Evolutionary conservation across 2,113 vertebrate genomes (phyloP), one percentile per base, ranked within the genome.

Genomic region (Leptobrachium ailaonicum): DNA sequence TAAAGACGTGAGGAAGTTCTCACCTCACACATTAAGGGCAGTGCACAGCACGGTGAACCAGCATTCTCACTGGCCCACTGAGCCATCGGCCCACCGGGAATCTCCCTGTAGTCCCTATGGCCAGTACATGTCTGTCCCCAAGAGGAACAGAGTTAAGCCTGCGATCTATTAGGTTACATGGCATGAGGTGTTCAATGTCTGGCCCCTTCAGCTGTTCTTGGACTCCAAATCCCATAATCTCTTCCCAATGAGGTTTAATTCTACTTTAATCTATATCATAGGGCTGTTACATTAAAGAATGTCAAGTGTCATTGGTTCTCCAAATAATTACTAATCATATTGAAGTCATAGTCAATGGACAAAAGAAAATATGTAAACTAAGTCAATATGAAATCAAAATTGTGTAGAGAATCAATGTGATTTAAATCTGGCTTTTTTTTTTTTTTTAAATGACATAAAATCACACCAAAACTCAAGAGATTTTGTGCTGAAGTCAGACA

Each of bases 401-500:
- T 60, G 2, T 60, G 10, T 60, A 14, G 56, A 60, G 13, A 60
- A 11, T 60, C 56, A 60, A 60, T 60, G 56, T 13, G 3, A 11
- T 10, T 3, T 60, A 60, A 60, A 11, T 60, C 6, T 58, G 20
- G 20, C 20, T 32, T 32, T 32, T 32, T 32, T 32, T 32, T 32
- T 32, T 11, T 53, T 53, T 53, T 53, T 53, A 53, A 11, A 11
- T 53, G 20, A 32, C 20, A 32, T 53, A 54, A 8, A 42, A 66
- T 70, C 62, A 73, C 56, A 72, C 58, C 44, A 69, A 42, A 50
- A 50, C 8, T 50, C 71, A 62, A 40, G 41, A 71, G 56, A 75
- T 60, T 62, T 75, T 81, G 79, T 81, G 71, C 79, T 81, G 47
- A 42, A 4, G 41, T 76, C 43, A 70, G 75, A 56, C 66, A 75